Evolutionary conservation across 1,140 invertebrate species (phyloP).

Genomic region (Euura saliciscinereae): DNA sequence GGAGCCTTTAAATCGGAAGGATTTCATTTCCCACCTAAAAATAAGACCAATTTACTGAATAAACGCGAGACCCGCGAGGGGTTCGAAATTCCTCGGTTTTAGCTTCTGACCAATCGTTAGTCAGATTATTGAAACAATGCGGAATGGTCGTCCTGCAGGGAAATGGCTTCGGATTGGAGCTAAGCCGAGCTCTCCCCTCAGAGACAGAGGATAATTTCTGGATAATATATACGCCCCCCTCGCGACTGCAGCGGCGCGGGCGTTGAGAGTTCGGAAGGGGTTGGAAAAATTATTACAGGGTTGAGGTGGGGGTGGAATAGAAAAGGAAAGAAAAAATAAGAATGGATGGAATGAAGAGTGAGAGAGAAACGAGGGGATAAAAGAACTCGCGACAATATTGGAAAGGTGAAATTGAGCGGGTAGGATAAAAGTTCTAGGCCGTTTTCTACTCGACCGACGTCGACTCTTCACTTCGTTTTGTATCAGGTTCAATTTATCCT

Average conservation of each 20-base stretch:
- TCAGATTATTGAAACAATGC: background rate
- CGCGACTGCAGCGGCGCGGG: background rate
- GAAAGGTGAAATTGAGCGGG: slow-evolving; percentile 33
- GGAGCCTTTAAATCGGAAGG: too few relatives aligned
- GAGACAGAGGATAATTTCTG: background rate
- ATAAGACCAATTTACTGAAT: too few relatives aligned
- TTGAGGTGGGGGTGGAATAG: too few relatives aligned
- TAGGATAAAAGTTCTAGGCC: slow-evolving; percentile 5
- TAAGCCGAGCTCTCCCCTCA: background rate
- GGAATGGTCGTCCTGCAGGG: background rate
- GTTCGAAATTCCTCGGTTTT: too few relatives aligned
- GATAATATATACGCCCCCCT: background rate
- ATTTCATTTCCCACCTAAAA: too few relatives aligned
- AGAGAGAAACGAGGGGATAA: background rate
- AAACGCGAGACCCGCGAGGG: too few relatives aligned
- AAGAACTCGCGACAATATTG: slow-evolving; percentile 21
- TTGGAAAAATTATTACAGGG: background rate
- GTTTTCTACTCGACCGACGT: background rate
- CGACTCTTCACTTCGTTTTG: slow-evolving; percentile 12
- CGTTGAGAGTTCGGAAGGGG: background rate
- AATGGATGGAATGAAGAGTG: too few relatives aligned
- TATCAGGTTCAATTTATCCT: slow-evolving; percentile 34
- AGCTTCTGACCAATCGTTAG: background rate
- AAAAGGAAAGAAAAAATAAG: too few relatives aligned
- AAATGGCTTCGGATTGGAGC: background rate